Percentiles rank a stretch among this genome's conserved stretches.
Conservation (phyloP, 2,113 vertebrate genomes). For the Otolemur garnettii region DNA sequence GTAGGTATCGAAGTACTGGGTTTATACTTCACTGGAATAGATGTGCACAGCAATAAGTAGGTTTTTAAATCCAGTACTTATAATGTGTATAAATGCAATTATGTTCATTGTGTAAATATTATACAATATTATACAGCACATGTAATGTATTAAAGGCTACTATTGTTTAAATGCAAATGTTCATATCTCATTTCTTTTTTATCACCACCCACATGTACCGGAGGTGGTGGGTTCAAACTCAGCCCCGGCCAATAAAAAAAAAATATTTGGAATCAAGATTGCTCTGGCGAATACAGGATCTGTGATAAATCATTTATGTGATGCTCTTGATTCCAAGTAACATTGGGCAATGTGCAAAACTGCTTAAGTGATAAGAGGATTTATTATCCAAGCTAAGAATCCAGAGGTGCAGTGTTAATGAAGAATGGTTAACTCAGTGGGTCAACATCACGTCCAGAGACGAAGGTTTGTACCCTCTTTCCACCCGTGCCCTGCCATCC, state of each 20-base stretch:
- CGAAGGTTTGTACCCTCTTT: neutral
- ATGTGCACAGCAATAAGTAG: constrained; percentile 95
- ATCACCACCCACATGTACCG: constrained; percentile 81
- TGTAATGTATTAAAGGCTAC: constrained; percentile 91
- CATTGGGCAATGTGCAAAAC: neutral
- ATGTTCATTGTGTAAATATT: constrained; percentile 95
- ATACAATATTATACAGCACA: constrained; percentile 93
- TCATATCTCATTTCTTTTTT: constrained; percentile 98
- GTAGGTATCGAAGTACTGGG: constrained; percentile 91
- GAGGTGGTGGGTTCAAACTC: too few species aligned
- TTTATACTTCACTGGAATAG: constrained; percentile 85
- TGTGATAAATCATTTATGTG: neutral
- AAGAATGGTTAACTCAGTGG: neutral
- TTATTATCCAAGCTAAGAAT: neutral
- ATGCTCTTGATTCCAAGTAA: neutral
- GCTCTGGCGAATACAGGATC: neutral
- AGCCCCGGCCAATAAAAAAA: neutral
- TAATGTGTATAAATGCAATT: constrained; percentile 98
- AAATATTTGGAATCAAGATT: constrained; percentile 23
- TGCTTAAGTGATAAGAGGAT: neutral
- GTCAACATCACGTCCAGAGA: neutral
- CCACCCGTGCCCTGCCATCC: neutral
- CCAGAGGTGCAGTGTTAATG: neutral
- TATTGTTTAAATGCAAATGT: constrained; percentile 94
- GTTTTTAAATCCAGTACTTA: constrained; percentile 90